Evolutionary conservation across 2,113 vertebrate genomes (phyloP), one percentile per base, ranked within the genome.

Genomic region (Odocoileus hemionus): DNA sequence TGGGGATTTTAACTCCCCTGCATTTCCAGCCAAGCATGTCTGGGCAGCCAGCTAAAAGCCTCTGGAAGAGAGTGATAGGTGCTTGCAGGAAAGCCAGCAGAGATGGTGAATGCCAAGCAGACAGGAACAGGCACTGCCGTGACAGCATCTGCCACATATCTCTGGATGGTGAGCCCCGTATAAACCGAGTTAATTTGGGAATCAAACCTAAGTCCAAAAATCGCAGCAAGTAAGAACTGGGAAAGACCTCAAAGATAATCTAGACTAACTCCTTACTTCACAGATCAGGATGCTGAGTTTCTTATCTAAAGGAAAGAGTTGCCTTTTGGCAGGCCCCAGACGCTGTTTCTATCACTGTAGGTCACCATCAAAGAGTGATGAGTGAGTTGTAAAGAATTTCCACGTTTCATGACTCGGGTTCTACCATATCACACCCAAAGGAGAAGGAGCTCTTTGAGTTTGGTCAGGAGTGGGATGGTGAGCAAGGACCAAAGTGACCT

Each of bases 1-100:
- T 84, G 15, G 45, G 83, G 23, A 93, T 86, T 58, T 86, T 57
- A 84, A 86, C n/a, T 87, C 43, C 33, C 36, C 33, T 79, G 43
- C 23, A 52, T 83, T 97, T 91, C 47, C 67, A 95, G 58, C 86
- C 86, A 96, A 97, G 88, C 25, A 14, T 83, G 30, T 52, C 55
- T 86, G 16, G 9, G 60, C 60, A 97, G 70, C 55, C 26, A 88
- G 91, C 76, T 57, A 58, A 97, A 74, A 74, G 39, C 45, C 52
- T 76, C 76, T 86, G 67, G 89, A 91, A 95, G 54, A 78, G 76
- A 95, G 33, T 52, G 58, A 45, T 57, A 39, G 86, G 36, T 58
- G 39, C 88, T 74, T 74, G 55, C 58, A 55, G 57, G 85, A 86
- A 50, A 80, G 80, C 84, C 91, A 79, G 28, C 28, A 70, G 89